Base-by-base conservation (phyloP, 2,113 vertebrate genomes). In the Dromaius novaehollandiae region DNA sequence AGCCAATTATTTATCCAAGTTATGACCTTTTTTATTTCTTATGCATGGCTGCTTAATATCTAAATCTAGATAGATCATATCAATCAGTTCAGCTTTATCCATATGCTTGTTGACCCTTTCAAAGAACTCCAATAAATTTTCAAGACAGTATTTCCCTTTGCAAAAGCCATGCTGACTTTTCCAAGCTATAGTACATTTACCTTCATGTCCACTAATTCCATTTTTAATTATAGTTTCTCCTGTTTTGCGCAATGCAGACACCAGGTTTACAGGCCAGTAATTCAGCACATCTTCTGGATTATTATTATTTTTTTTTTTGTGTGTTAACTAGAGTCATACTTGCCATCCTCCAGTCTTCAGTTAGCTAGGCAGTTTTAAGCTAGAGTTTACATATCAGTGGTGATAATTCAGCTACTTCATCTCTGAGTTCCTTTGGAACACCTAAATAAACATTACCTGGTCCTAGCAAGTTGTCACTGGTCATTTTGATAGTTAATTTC, bases 61-160 rank as follows among this genome's bases (percentile, higher is more conserved):
- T 88, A 93, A 93, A 93, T 63, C 44, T 25, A 91, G 80, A 89
- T 44, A 93, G 78, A 91, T 91, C 75, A 14, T 82, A 85, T 69
- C 51, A 94, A 68, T 85, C 70, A 85, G 25, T 92, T 91, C 51
- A 34, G 9, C 16, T 76, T 85, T 82, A 76, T 48, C 81, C 61
- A 56, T 82, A 56, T 51, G 30, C 13, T 48, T 87, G 26, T 16
- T 93, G 61, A 91, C 28, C 38, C 61, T 73, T 87, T 80, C 42
- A 82, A 91, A 79, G 53, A n/a, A 53, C 48, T 82, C 24, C 53
- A 82, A 85, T 48, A 79, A 79, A 61, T 85, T 87, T 89, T 55
- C 48, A 87, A 73, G 46, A 56, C 48, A 51, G 24, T 24, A 48
- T 1, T 11, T 87, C 6, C 25, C 5, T 68, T 82, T 55, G 11